Evolutionary conservation across 2,113 vertebrate genomes (phyloP), one percentile per base, ranked within the genome.

Genomic region (Eclectus roratus): DNA sequence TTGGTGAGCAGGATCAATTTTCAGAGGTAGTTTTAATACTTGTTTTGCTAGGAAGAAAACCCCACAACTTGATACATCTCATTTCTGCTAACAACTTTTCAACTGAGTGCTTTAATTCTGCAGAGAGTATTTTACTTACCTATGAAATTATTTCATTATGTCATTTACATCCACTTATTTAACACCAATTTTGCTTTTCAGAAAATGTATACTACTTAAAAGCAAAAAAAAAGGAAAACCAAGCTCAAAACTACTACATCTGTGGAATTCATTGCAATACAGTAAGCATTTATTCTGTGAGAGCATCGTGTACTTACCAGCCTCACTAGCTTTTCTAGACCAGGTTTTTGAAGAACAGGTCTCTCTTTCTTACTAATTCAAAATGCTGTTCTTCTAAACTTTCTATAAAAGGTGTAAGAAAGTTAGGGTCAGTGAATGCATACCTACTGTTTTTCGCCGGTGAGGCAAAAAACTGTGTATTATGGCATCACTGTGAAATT

Each of bases 381-480:
- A 98, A 98, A 92, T 99, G 97, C n/a, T 96, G 98, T 47, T 98
- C 95, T 96, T 98, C 98, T 72, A 98, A 98, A 86, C 58, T 98
- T 93, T 97, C 98, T 94, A 93, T 76, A 96, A 99, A 99, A n/a
- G 97, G 98, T 81, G 37, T 21, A 94, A 95, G 63, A 96, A 96
- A 96, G 84, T 80, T 61, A 97, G 85, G 23, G 53, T 70, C 66
- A 73, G 50, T 58, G 63, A 80, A 63, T 6, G 7, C 73, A 88
- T 63, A 82, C 19, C 24, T 76, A 63, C 58, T 72, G 27, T 83
- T 92, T 92, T 88, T 80, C 66, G 46, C 66, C n/a, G 8, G 7
- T 72, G 50, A 81, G 74, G 37, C 24, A 91, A 80, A 92, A 92
- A 91, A n/a, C 19, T 46, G 5, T 33, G 3, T 52, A 33, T 85